Evolutionary conservation across 2,797 vertebrate genomes (phyloP).

Genomic region (Melanotaenia boesemani): DNA sequence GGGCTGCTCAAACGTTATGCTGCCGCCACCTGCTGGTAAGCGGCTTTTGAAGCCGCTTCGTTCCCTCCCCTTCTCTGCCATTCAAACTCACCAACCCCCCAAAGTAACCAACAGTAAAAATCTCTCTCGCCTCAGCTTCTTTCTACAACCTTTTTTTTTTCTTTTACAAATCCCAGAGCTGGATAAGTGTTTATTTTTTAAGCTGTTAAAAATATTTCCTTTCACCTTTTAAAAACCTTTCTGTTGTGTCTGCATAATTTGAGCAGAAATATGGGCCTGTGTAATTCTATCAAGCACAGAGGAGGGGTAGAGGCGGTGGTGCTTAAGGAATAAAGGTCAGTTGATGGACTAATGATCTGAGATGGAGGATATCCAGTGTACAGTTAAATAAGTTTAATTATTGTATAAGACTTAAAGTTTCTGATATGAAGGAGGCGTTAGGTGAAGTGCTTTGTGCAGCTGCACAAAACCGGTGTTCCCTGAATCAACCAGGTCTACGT

Average conservation of each 20-base stretch:
- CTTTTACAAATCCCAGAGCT: slow-evolving; percentile 57
- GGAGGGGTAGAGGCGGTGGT: slow-evolving; percentile 15
- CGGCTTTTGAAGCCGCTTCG: slow-evolving; percentile 80
- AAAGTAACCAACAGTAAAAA: slow-evolving; percentile 71
- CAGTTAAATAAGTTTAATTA: slow-evolving; percentile 46
- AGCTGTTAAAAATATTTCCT: slow-evolving; percentile 72
- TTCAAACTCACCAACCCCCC: slow-evolving; percentile 75
- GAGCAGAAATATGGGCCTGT: slow-evolving; percentile 54
- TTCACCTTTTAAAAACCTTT: slow-evolving; percentile 69
- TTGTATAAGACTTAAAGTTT: slow-evolving; percentile 27
- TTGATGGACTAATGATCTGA: slow-evolving; percentile 27
- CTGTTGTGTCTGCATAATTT: slow-evolving; percentile 43
- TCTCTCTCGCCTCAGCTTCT: slow-evolving; percentile 49
- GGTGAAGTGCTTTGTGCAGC: slow-evolving; percentile 44
- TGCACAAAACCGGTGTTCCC: slow-evolving; percentile 67
- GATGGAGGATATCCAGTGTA: slow-evolving; percentile 46
- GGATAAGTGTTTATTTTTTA: slow-evolving; percentile 70
- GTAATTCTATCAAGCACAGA: slow-evolving; percentile 65
- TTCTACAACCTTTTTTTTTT: slow-evolving; percentile 26
- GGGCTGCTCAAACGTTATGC: slow-evolving; percentile 85
- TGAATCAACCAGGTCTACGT: slow-evolving; percentile 53
- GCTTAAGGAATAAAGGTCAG: slow-evolving; percentile 55
- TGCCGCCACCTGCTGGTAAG: slow-evolving; percentile 91
- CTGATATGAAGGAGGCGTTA: slow-evolving; percentile 56
- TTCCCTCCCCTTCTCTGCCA: slow-evolving; percentile 73